Percentiles rank a stretch among this genome's conserved stretches.
These are phyloP conservation scores for Phylloscopus whistleri DNA, from an alignment of 2,113 vertebrate species.

Conservation along the genomic window DNA sequence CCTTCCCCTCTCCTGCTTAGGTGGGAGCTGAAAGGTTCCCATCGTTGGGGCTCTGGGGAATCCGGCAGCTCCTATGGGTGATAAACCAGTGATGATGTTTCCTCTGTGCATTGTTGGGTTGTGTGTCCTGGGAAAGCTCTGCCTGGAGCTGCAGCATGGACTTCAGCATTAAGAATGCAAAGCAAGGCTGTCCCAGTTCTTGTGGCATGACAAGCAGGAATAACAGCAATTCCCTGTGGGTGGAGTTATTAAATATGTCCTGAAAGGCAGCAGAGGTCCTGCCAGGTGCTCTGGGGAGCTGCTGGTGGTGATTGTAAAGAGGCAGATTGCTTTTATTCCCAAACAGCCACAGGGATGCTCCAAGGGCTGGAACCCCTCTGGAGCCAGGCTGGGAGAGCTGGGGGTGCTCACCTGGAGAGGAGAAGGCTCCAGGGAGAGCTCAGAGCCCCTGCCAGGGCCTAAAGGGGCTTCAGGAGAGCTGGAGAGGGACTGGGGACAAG, in stretches of 20 bases:
- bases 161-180: background rate
- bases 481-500: background rate
- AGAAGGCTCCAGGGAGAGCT: background rate
- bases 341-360: background rate
- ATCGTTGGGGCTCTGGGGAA: accelerated
- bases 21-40: background rate
- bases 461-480: background rate
- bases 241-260: background rate
- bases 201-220: background rate
- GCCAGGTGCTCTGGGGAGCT: background rate
- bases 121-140: background rate
- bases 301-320: background rate
- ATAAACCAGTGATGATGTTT: background rate
- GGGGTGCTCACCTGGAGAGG: background rate
- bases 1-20: background rate
- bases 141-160: background rate
- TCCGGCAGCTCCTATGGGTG: background rate
- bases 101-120: background rate
- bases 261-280: background rate
- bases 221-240: background rate
- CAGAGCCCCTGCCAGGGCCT: background rate
- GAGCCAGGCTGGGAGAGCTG: background rate
- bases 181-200: background rate
- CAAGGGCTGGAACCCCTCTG: background rate
- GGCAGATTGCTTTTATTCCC: background rate